Evolutionary conservation across 2,888 invertebrate species (phyloP).

Genomic region (Drosophila macrothrix): DNA sequence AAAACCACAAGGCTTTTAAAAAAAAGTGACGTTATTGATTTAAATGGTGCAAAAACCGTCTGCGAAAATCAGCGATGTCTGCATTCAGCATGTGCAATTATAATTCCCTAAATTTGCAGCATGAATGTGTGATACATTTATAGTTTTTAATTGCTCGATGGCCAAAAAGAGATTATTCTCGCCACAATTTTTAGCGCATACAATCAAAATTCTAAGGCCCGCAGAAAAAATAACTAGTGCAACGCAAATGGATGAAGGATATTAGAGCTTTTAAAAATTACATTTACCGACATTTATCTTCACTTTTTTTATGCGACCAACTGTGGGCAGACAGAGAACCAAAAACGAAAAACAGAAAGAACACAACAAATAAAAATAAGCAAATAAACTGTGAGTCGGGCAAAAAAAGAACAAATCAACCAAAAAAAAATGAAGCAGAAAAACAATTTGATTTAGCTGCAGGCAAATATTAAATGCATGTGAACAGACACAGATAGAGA

Average conservation of each 20-base stretch:
- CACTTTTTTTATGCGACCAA: slow-evolving; percentile 56
- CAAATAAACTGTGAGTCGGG: slow-evolving; percentile 28
- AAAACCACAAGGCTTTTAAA: neutral
- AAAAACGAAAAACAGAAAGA: slow-evolving; percentile 7
- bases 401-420: slow-evolving; percentile 4
- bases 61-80: too few species aligned
- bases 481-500: slow-evolving; percentile 33
- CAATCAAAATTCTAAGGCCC: slow-evolving; percentile 50
- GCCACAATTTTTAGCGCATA: slow-evolving; percentile 32
- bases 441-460: slow-evolving; percentile 77
- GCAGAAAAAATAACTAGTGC: slow-evolving; percentile 43
- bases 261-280: slow-evolving; percentile 75
- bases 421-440: slow-evolving; percentile 53
- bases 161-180: slow-evolving; percentile 22
- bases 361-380: slow-evolving; percentile 16
- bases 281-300: slow-evolving; percentile 73
- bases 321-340: slow-evolving; percentile 21
- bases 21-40: neutral
- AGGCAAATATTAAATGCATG: slow-evolving; percentile 74
- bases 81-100: neutral
- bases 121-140: slow-evolving; percentile 22
- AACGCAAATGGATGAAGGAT: slow-evolving; percentile 62
- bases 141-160: slow-evolving; percentile 40
- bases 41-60: neutral
- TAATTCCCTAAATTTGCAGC: neutral